Evolutionary conservation across 2,797 vertebrate species (phyloP), one percentile per base, ranked within the genome.

Genomic region (Pantherophis alleghaniensis): DNA sequence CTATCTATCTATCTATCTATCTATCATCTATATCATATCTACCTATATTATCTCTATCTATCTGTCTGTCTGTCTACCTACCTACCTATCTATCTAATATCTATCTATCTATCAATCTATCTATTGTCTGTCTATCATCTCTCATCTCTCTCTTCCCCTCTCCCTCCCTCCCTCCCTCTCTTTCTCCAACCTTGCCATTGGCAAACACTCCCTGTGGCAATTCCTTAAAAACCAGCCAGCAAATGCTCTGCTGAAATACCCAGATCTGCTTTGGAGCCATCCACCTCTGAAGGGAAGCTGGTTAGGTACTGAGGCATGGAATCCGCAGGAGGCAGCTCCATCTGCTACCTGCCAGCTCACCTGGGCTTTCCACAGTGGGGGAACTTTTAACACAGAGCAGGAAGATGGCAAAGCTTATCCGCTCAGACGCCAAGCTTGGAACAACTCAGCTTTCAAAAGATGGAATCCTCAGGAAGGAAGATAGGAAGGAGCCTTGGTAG

Each of bases 391-490:
- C 91, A 90, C 20, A 0, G 94, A 95, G 93, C 95, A 42, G 93
- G 89, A 91, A 94, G 93, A 95, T 1, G 2, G 94, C 93, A 37
- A 92, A 69, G 32, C 74, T 96, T 91, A 92, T 88, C 0, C 0
- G 28, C 94, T 95, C 95, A 93, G 89, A 57, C 0, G 57, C 91
- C 87, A 93, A 5, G 0, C 93, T 93, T 0, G 0, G 92, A 91
- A 93, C 93, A 96, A 97, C 96, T 97, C 96, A 96, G 96, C 97
- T 96, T 97, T 90, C 93, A 42, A 0, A 87, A 0, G 0, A 88
- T 93, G 90, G 93, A 95, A 94, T 89, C 95, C 91, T 26, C 18
- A 91, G 94, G 95, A 95, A 94, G 79, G 74, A 42, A 92, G 28
- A 37, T 37, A 37, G 37, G 37, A 37, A 37, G 37, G 37, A 37